Evolutionary conservation across 2,113 vertebrate species (phyloP).

Genomic region (Platichthys stellatus): DNA sequence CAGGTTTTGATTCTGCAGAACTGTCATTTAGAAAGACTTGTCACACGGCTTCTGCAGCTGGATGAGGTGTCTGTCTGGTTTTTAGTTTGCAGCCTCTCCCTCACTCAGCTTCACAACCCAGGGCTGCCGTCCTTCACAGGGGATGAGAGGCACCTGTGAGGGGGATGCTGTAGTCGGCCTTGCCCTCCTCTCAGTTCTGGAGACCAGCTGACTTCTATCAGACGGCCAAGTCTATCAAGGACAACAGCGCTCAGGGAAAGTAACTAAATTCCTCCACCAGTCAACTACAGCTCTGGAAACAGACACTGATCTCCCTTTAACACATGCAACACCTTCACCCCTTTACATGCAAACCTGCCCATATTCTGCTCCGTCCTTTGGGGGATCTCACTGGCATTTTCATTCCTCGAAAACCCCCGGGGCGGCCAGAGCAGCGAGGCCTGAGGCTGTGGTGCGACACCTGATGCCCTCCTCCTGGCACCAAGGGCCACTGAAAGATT

Average conservation of each 20-base stretch:
- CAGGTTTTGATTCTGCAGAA: background rate
- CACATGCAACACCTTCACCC: no score
- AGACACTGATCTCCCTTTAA: no score
- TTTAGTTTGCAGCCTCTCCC: background rate
- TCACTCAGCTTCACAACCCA: background rate
- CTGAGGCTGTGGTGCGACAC: conserved; percentile 58
- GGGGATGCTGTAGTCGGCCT: conserved; percentile 59
- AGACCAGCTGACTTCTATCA: conserved; percentile 66
- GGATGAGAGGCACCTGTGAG: conserved; percentile 68
- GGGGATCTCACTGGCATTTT: conserved; percentile 38
- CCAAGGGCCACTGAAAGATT: conserved; percentile 77
- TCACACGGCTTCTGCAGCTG: background rate
- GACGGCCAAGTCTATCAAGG: conserved; percentile 61
- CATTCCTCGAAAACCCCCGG: conserved; percentile 62
- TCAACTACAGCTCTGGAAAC: background rate
- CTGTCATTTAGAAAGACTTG: conserved; percentile 20
- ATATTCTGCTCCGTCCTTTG: background rate
- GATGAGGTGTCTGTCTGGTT: background rate
- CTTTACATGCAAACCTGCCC: no score
- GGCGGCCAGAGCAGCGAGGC: conserved; percentile 39
- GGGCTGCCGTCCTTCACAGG: conserved; percentile 48
- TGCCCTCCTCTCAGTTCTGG: conserved; percentile 40
- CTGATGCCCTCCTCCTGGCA: conserved; percentile 79
- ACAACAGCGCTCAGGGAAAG: conserved; percentile 29
- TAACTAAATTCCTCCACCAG: conserved; percentile 32